Conservation (phyloP, 35 echinoderm and acorn worm species). For the Diadema setosum region DNA sequence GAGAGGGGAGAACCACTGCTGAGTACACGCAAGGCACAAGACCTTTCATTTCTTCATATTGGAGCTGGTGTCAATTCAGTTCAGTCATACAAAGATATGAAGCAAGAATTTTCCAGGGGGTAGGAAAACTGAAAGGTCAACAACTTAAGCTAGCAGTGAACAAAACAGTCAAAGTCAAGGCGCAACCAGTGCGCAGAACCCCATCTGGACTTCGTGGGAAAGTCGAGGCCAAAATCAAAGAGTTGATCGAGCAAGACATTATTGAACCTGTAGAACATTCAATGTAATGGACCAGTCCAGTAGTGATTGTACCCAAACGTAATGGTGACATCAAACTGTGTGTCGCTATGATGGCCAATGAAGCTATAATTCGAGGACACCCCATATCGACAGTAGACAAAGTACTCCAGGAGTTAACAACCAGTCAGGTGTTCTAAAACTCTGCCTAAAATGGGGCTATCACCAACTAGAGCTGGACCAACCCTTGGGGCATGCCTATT, state of each 20-base stretch:
- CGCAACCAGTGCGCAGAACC: background rate
- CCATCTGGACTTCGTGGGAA: background rate
- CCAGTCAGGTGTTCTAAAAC: background rate
- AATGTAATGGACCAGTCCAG: conserved; percentile 8
- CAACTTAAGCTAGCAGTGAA: background rate
- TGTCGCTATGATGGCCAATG: conserved; percentile 63
- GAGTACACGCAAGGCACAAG: background rate
- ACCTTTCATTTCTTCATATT: background rate
- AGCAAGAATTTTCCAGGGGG: background rate
- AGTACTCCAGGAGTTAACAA: conserved; percentile 15
- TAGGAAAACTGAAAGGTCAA: background rate
- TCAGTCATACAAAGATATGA: background rate
- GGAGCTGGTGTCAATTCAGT: background rate
- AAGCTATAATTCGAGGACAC: conserved; percentile 48
- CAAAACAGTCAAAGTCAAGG: background rate
- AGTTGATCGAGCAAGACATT: conserved; percentile 17
- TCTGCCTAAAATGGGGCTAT: background rate
- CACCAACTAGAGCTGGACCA: conserved; percentile 11
- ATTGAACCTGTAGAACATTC: conserved; percentile 16
- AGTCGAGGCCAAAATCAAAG: conserved; percentile 13
- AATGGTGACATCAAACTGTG: conserved; percentile 39
- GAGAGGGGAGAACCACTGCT: conserved; percentile 12
- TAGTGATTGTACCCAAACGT: conserved; percentile 13
- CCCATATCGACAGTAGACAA: conserved; percentile 52
- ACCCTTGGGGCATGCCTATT: background rate